These are phyloP conservation scores for Cirrhinus molitorella DNA, from an alignment of 2,797 vertebrate species.

Conservation along the genomic window DNA sequence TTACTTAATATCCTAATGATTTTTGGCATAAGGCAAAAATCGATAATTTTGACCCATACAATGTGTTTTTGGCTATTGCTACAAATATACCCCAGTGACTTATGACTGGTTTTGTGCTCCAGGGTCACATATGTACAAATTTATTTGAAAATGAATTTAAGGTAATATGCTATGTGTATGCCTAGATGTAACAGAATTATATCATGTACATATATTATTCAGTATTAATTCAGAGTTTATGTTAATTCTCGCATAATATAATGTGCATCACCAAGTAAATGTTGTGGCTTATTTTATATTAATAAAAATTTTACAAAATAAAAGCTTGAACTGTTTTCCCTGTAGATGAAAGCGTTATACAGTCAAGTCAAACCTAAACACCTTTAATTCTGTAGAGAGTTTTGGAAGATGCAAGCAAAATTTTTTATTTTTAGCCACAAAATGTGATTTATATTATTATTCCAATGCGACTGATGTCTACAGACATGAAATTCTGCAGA, in stretches of 20 bases:
- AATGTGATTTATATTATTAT: no score
- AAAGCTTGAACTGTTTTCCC: not conserved
- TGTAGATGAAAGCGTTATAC: not conserved
- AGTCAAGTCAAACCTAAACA: not conserved
- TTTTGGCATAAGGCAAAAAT: no score
- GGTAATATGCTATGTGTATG: constrained; percentile 28
- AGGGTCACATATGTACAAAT: not conserved
- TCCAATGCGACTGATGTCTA: no score
- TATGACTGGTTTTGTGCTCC: no score
- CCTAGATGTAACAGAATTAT: constrained; percentile 32
- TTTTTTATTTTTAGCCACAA: no score
- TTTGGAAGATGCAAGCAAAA: not conserved
- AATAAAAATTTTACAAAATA: not conserved
- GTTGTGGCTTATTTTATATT: constrained; percentile 26
- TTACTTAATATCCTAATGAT: no score
- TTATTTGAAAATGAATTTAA: constrained; percentile 15
- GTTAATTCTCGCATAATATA: not conserved
- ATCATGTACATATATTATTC: constrained; percentile 29
- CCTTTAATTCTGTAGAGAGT: not conserved
- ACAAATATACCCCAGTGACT: no score
- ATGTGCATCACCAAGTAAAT: not conserved
- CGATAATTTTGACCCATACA: no score
- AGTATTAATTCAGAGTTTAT: constrained; percentile 15
- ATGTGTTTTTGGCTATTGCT: no score
- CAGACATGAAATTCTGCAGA: no score